A percentile compares a stretch with the other conserved stretches of the same genome.
These are phyloP conservation scores for Spodoptera littoralis DNA, from an alignment of 2,888 invertebrate genomes.

Conservation along the genomic window DNA sequence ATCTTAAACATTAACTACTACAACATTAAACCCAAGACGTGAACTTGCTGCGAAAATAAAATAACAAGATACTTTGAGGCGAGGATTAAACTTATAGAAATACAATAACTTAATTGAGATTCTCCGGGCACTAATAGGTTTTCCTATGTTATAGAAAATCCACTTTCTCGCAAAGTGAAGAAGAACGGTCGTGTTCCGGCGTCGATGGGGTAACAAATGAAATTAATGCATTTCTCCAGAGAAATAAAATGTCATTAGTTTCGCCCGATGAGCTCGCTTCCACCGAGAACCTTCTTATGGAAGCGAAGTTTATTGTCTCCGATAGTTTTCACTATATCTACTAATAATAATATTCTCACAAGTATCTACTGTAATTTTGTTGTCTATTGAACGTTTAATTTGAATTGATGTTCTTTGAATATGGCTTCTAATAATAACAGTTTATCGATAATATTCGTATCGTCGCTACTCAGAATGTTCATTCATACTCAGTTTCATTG, in stretches of 20 bases:
- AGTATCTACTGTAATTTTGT: conserved; percentile 23
- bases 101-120: conserved; percentile 62
- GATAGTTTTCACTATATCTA: conserved; percentile 52
- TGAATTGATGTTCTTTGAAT: conserved; percentile 5
- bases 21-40: conserved; percentile 8
- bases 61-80: conserved; percentile 34
- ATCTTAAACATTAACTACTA: conserved; percentile 7
- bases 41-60: conserved; percentile 25
- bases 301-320: conserved; percentile 71
- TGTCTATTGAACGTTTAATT: conserved; percentile 22
- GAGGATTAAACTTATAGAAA: conserved; percentile 50
- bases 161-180: conserved; percentile 73
- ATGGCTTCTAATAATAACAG: conserved; percentile 13
- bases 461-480: neutral
- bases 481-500: conserved; percentile 1
- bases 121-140: conserved; percentile 71
- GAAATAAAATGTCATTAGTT: conserved; percentile 88
- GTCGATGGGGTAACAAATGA: conserved; percentile 86
- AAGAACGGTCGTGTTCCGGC: conserved; percentile 75
- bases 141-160: conserved; percentile 78
- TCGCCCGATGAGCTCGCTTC: conserved; percentile 80
- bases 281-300: conserved; percentile 66
- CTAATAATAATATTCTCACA: conserved; percentile 33
- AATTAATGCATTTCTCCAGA: conserved; percentile 87
- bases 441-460: conserved; percentile 1